phyloP scores from a whole-genome alignment of 2,888 invertebrate genomes.

The Chalcis sispes region DNA sequence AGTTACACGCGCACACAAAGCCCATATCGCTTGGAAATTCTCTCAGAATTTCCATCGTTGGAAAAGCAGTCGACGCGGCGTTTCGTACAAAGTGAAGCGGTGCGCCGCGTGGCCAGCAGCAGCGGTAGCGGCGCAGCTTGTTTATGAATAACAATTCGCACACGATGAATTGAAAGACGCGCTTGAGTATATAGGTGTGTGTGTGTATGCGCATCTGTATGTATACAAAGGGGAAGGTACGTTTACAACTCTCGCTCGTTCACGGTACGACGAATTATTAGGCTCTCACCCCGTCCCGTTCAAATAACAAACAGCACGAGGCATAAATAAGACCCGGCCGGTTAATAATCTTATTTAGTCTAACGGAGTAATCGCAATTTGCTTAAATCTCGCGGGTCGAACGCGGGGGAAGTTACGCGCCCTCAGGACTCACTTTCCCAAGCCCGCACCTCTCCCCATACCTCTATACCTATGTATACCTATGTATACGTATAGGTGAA shows the following conservation, averaged over 20 bases:
- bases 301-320: conserved; percentile 33
- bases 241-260: too few relatives aligned
- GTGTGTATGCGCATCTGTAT: too few relatives aligned
- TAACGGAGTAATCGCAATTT: conserved; percentile 71
- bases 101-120: neutral
- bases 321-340: conserved; percentile 68
- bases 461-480: neutral
- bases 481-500: neutral
- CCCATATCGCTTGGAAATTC: conserved; percentile 30
- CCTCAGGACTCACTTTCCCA: conserved; percentile 1
- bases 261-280: conserved; percentile 2
- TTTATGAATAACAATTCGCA: conserved; percentile 51
- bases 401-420: conserved; percentile 16
- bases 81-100: neutral
- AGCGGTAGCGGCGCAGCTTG: conserved; percentile 31
- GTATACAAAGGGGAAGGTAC: too few relatives aligned
- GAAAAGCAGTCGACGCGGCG: too few relatives aligned
- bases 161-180: neutral
- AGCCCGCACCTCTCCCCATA: conserved; percentile 42
- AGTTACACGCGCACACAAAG: conserved; percentile 2
- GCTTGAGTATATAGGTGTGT: too few relatives aligned
- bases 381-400: conserved; percentile 69
- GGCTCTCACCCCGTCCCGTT: neutral
- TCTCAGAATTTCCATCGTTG: conserved; percentile 18
- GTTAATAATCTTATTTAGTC: conserved; percentile 71